Conservation (phyloP, 1,140 invertebrate genomes). For the Delia radicum region DNA sequence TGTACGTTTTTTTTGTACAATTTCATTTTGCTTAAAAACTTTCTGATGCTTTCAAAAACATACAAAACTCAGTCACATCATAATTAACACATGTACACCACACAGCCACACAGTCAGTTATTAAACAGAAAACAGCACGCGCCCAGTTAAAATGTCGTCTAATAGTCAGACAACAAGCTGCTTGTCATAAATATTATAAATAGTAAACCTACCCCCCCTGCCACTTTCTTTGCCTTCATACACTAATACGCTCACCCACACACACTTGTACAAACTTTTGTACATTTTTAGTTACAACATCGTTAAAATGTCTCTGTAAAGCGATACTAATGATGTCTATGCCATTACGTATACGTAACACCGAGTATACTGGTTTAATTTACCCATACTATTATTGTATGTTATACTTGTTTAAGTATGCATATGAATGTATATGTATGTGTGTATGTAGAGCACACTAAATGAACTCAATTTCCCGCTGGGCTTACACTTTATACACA, state of each 20-base stretch:
- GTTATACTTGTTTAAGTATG: not conserved
- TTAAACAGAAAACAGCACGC: not conserved
- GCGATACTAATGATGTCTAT: not conserved
- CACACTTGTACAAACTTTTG: not conserved
- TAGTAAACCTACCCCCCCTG: no score
- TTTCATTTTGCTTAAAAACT: no score
- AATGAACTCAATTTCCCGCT: slow-evolving; percentile 15
- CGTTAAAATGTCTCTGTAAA: not conserved
- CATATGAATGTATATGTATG: not conserved
- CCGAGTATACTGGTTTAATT: not conserved
- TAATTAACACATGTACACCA: not conserved
- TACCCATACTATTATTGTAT: no score
- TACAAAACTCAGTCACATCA: not conserved
- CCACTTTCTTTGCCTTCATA: no score
- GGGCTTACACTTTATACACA: slow-evolving; percentile 1
- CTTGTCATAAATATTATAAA: no score
- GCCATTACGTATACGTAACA: no score
- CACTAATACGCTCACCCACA: no score
- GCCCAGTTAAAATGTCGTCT: not conserved
- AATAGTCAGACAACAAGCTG: no score
- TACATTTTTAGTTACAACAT: not conserved
- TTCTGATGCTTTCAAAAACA: not conserved
- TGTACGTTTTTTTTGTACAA: no score
- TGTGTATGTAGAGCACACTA: not conserved
- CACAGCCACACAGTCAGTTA: not conserved